These are phyloP conservation scores for Ochropacha duplaris DNA, from an alignment of 2,888 invertebrate genomes.

Conservation along the genomic window DNA sequence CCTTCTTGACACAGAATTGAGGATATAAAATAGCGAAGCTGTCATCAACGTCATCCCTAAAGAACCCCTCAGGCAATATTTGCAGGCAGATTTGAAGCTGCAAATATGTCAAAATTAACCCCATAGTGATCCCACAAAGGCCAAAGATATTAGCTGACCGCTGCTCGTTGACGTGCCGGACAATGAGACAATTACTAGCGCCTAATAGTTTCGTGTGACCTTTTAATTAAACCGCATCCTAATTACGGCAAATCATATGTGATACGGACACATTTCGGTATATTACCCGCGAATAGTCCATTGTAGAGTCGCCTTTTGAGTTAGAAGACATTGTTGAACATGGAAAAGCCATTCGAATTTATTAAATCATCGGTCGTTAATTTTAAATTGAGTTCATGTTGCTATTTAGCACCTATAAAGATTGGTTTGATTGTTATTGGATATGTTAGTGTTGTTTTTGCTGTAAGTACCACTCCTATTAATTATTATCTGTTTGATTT, in stretches of 20 bases:
- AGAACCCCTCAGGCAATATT: too few species aligned
- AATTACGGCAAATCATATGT: constrained; percentile 46
- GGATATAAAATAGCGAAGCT: too few species aligned
- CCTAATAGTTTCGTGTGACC: constrained; percentile 48
- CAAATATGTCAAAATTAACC: too few species aligned
- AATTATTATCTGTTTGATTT: too few species aligned
- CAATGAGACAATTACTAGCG: constrained; percentile 40
- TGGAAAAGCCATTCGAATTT: constrained; percentile 50
- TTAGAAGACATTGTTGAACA: constrained; percentile 16
- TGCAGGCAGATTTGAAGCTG: too few species aligned
- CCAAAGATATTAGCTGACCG: background rate
- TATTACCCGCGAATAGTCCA: constrained; percentile 17
- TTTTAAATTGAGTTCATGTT: constrained; percentile 57
- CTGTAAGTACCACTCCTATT: constrained; percentile 45
- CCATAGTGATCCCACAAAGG: too few species aligned
- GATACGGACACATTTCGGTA: constrained; percentile 14
- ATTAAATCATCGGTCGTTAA: constrained; percentile 44
- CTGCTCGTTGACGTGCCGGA: constrained; percentile 6
- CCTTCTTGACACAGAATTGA: too few species aligned
- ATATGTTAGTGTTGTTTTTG: constrained; percentile 50
- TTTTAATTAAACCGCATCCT: constrained; percentile 62
- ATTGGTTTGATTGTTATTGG: constrained; percentile 53
- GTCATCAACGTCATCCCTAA: too few species aligned
- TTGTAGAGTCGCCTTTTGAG: constrained; percentile 9
- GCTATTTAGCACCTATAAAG: constrained; percentile 55